Conservation (phyloP, 2,113 vertebrate species). For the Thermophis baileyi region DNA sequence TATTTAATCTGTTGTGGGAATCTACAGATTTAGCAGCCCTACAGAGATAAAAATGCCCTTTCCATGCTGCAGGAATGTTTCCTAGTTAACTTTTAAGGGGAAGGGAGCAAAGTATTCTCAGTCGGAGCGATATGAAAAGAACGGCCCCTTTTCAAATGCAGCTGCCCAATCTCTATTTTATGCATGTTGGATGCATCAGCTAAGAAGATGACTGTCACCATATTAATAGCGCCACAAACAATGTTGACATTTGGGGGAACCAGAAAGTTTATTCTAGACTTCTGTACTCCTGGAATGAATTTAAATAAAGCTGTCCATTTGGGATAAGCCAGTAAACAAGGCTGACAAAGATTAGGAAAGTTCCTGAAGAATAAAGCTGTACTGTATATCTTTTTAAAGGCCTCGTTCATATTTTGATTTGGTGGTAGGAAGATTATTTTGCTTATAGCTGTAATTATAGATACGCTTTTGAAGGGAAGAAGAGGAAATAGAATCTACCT, state of each 20-base stretch:
- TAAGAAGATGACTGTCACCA: neutral
- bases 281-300: conserved; percentile 7
- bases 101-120: neutral
- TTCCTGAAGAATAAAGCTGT: conserved; percentile 28
- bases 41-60: neutral
- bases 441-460: neutral
- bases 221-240: neutral
- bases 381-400: neutral
- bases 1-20: neutral
- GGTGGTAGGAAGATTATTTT: neutral
- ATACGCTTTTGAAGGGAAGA: neutral
- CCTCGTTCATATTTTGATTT: neutral
- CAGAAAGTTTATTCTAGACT: neutral
- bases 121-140: neutral
- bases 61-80: neutral
- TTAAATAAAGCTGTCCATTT: neutral
- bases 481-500: neutral
- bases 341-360: conserved; percentile 2
- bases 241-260: neutral
- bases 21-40: neutral
- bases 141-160: neutral
- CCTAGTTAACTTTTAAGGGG: neutral
- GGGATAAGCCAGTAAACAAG: neutral
- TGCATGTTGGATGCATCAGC: conserved; percentile 1
- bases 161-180: neutral